A percentile compares a stretch with the other conserved stretches of the same genome.
Conservation (phyloP, 2,888 invertebrate genomes). For the Omphaloscelis lunosa region DNA sequence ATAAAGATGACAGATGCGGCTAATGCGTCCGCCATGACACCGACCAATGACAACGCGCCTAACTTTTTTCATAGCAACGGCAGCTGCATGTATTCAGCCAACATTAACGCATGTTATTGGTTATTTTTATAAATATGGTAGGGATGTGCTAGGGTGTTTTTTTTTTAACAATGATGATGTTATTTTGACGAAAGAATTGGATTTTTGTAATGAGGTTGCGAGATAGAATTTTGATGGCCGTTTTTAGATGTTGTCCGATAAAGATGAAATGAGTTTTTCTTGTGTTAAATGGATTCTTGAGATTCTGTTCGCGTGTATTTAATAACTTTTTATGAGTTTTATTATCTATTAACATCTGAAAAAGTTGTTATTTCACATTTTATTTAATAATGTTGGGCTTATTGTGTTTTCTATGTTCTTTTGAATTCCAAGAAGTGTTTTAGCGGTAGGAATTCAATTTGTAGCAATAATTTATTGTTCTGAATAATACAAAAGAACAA, state of each 20-base stretch:
- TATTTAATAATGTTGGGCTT: constrained; percentile 2
- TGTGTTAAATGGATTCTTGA: constrained; percentile 56
- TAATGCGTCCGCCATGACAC: constrained; percentile 83
- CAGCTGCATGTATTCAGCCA: constrained; percentile 83
- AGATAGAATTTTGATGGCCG: constrained; percentile 74
- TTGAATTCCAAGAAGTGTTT: constrained; percentile 14
- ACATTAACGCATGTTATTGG: constrained; percentile 86
- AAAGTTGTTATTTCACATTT: constrained; percentile 18
- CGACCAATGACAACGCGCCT: constrained; percentile 79
- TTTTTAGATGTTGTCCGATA: constrained; percentile 69
- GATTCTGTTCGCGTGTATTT: constrained; percentile 56
- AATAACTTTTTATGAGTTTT: constrained; percentile 57
- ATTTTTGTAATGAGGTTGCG: constrained; percentile 68
- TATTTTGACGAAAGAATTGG: constrained; percentile 65
- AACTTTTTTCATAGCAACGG: constrained; percentile 82
- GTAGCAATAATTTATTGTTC: neutral
- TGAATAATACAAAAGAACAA: neutral
- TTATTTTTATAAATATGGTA: constrained; percentile 82
- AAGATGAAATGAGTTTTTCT: constrained; percentile 64
- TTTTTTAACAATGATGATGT: constrained; percentile 71
- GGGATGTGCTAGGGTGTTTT: constrained; percentile 66
- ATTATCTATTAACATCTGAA: constrained; percentile 42
- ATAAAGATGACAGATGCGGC: constrained; percentile 85
- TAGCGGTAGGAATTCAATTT: neutral
- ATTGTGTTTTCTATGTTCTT: neutral